Evolutionary conservation across 2,113 vertebrate genomes (phyloP).

Genomic region (Vulpes vulpes): DNA sequence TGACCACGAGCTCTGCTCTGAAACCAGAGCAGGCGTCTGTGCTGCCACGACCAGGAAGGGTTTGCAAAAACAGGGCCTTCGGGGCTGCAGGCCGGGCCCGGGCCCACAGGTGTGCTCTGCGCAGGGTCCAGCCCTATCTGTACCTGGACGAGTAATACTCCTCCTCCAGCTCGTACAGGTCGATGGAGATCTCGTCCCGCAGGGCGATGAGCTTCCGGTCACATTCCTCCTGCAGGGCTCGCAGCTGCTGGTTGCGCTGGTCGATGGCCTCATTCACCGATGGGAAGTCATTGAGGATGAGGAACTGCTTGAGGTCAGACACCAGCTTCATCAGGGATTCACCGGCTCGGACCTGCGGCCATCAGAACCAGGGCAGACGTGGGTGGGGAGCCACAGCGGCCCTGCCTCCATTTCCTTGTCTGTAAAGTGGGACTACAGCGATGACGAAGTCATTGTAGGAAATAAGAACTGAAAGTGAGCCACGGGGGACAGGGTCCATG

Average conservation of each 20-base stretch:
- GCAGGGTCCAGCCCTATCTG: conserved; percentile 90
- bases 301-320: conserved; percentile 98
- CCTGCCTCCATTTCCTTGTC: background rate
- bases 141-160: conserved; percentile 99
- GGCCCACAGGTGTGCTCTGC: background rate
- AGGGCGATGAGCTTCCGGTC: conserved; percentile 97
- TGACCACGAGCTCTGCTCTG: background rate
- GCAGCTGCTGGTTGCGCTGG: conserved; percentile 96
- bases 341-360: conserved; percentile 94
- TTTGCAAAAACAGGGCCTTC: background rate
- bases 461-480: fast-evolving
- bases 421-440: background rate
- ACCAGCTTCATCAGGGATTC: conserved; percentile 99
- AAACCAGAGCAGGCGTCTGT: background rate
- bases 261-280: conserved; percentile 98
- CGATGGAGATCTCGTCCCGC: conserved; percentile 97
- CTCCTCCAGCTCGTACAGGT: conserved; percentile 99
- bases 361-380: background rate
- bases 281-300: conserved; percentile 98
- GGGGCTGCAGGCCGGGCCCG: background rate
- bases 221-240: conserved; percentile 95
- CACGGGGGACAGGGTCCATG: fast-evolving
- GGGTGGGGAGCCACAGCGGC: background rate
- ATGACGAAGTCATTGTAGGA: fast-evolving
- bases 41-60: background rate